These are phyloP conservation scores for Gonatopus flavifemur DNA, from an alignment of 1,140 invertebrate species.

Conservation along the genomic window DNA sequence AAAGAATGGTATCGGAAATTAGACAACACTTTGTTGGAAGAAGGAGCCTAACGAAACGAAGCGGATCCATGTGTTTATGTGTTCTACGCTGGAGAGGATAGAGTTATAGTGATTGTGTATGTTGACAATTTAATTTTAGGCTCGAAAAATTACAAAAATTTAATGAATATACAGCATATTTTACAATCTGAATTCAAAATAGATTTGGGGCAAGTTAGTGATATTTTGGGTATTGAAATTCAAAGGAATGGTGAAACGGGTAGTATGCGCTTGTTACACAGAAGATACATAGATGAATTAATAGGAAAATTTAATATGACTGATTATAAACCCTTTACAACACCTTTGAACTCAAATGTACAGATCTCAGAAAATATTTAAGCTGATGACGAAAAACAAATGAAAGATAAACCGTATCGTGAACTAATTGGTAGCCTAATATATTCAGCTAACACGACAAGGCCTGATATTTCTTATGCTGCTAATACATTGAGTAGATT, in stretches of 20 bases:
- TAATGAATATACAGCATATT: too few relatives aligned
- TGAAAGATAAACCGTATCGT: conserved; percentile 28
- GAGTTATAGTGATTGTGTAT: conserved; percentile 30
- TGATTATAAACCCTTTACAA: conserved; percentile 24
- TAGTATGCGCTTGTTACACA: conserved; percentile 8
- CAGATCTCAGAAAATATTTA: conserved; percentile 8
- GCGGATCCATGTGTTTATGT: conserved; percentile 35
- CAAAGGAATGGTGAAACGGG: neutral
- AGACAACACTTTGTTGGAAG: conserved; percentile 12
- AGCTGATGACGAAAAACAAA: conserved; percentile 6
- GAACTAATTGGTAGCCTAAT: too few relatives aligned
- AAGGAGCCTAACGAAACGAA: conserved; percentile 20
- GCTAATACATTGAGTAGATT: too few relatives aligned
- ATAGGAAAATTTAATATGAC: conserved; percentile 12
- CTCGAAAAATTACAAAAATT: conserved; percentile 27
- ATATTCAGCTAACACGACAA: too few relatives aligned
- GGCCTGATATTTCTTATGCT: too few relatives aligned
- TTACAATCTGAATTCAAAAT: too few relatives aligned
- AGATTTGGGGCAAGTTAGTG: conserved; percentile 4
- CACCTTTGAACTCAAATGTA: conserved; percentile 25
- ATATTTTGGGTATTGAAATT: conserved; percentile 13
- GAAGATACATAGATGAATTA: conserved; percentile 10
- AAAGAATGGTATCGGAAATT: conserved; percentile 36
- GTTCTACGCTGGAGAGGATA: conserved; percentile 7
- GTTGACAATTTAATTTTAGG: conserved; percentile 47